Percentiles rank a stretch among this genome's conserved stretches.
These are phyloP conservation scores for Temnothorax rugatulus DNA, from an alignment of 2,888 invertebrate species.

Conservation along the genomic window DNA sequence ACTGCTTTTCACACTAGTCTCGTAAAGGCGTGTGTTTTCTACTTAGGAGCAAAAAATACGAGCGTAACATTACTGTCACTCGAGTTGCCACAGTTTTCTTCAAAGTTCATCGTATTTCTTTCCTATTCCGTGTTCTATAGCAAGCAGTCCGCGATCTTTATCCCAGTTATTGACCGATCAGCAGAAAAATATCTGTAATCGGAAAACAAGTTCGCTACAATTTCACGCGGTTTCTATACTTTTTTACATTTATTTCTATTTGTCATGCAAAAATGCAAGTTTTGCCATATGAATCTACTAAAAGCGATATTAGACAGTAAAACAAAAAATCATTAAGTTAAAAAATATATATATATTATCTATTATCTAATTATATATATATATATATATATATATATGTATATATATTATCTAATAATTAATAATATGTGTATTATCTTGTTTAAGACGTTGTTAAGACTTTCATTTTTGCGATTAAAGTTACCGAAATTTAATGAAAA, in stretches of 20 bases:
- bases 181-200: constrained; percentile 13
- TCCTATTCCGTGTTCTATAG: constrained; percentile 11
- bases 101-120: constrained; percentile 29
- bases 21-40: constrained; percentile 57
- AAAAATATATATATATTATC: background rate
- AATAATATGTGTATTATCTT: background rate
- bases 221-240: background rate
- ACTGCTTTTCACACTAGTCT: constrained; percentile 58
- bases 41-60: constrained; percentile 53
- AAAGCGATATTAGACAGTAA: background rate
- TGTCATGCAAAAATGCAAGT: background rate
- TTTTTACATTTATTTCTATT: background rate
- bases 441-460: background rate
- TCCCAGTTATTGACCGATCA: background rate
- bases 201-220: background rate
- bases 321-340: background rate
- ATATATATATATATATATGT: too few species aligned
- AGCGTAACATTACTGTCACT: constrained; percentile 58
- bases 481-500: background rate
- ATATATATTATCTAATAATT: too few species aligned
- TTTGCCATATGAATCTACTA: background rate
- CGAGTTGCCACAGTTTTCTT: constrained; percentile 46
- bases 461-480: background rate
- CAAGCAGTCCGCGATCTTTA: background rate
- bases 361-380: too few species aligned